These are phyloP conservation scores for Notarius lentiginosus DNA, from an alignment of 2,113 vertebrate species.

Conservation along the genomic window DNA sequence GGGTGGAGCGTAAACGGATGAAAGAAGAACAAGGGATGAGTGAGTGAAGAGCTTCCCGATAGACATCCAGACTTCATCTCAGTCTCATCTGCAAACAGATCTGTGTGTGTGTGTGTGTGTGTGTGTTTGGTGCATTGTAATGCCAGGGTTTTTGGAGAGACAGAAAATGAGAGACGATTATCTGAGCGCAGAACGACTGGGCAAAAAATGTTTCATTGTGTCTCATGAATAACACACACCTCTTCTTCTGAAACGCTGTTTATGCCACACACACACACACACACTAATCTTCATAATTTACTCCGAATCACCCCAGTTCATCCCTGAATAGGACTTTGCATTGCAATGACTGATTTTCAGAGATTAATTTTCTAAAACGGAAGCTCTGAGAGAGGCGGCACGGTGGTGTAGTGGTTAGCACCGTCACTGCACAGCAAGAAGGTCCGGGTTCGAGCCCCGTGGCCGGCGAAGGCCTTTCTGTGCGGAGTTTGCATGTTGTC, in stretches of 20 bases:
- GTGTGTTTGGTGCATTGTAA: neutral
- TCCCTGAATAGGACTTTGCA: neutral
- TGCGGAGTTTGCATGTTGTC: no score
- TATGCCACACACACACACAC: neutral
- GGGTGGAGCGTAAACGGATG: constrained; percentile 41
- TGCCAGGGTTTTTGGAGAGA: neutral
- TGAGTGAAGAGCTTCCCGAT: constrained; percentile 28
- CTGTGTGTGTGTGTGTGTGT: constrained; percentile 5
- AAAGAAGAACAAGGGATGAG: constrained; percentile 26
- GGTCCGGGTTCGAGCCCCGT: no score
- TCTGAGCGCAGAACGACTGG: neutral
- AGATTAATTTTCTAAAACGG: neutral
- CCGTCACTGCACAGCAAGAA: no score
- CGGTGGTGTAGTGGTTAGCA: no score
- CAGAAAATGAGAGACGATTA: constrained; percentile 8
- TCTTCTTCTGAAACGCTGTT: neutral
- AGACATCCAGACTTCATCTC: constrained; percentile 38
- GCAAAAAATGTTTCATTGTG: neutral
- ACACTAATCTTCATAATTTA: neutral
- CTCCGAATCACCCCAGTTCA: neutral
- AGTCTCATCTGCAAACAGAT: neutral
- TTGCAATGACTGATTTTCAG: neutral
- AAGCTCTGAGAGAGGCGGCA: no score
- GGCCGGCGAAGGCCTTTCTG: no score
- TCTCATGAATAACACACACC: neutral